Percentiles rank a stretch among this genome's conserved stretches.
Evolutionary conservation across 2,797 vertebrate genomes (phyloP).

Genomic region (Phrynocephalus guinanensis): DNA sequence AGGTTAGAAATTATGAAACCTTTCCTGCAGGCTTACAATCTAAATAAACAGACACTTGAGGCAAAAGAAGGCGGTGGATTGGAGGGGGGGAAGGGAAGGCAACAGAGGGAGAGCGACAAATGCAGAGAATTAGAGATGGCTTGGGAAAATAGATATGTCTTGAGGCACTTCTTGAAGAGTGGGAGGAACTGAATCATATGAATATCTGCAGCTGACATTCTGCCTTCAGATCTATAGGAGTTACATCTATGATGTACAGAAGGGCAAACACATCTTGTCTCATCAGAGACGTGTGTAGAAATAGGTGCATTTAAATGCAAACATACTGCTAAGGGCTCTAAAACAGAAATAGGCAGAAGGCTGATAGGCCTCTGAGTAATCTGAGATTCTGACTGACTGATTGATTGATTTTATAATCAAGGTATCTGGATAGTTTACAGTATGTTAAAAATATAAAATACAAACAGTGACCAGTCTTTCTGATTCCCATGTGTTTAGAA

Average conservation of each 20-base stretch:
- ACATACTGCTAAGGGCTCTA: background rate
- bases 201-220: background rate
- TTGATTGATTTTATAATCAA: background rate
- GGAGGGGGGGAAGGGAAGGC: background rate
- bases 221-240: background rate
- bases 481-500: background rate
- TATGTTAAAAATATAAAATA: background rate
- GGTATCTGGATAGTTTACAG: background rate
- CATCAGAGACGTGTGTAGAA: background rate
- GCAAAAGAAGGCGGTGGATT: background rate
- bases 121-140: background rate
- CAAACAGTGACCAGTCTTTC: background rate
- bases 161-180: constrained; percentile 24
- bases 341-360: background rate
- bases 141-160: background rate
- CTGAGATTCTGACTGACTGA: background rate
- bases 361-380: background rate
- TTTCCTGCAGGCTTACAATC: constrained; percentile 1
- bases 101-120: background rate
- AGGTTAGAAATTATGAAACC: constrained; percentile 3
- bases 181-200: constrained; percentile 26
- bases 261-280: background rate
- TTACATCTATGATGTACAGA: background rate
- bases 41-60: constrained; percentile 23
- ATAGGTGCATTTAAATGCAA: background rate